phyloP scores from a whole-genome alignment of 2,113 vertebrate genomes.

The Semnornis frantzii region DNA sequence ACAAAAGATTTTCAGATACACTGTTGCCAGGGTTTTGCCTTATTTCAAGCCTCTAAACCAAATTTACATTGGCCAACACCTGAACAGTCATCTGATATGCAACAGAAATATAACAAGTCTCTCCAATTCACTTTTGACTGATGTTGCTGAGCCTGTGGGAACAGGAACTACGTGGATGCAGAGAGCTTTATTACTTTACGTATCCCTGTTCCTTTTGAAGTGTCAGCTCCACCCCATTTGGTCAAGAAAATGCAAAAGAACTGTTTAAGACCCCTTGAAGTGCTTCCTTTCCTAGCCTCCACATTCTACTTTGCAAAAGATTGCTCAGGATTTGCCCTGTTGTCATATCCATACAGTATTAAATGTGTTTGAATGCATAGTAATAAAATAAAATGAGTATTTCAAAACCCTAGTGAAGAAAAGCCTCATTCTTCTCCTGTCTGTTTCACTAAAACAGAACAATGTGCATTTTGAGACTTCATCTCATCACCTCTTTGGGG shows the following conservation, averaged over 20 bases:
- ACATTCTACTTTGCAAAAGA: background rate
- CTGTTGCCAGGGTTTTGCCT: background rate
- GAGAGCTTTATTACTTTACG: background rate
- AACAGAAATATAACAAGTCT: background rate
- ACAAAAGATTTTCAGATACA: background rate
- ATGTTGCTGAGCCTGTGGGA: background rate
- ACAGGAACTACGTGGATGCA: background rate
- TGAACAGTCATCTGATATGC: background rate
- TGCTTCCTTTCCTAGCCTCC: background rate
- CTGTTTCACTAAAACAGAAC: background rate
- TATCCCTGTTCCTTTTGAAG: background rate
- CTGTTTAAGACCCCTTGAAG: background rate
- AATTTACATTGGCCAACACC: background rate
- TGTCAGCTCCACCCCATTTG: background rate
- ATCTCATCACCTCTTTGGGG: background rate
- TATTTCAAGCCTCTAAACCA: background rate
- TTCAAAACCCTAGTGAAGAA: background rate
- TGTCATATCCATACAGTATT: background rate
- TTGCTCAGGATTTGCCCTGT: background rate
- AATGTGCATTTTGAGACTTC: background rate
- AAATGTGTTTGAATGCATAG: background rate
- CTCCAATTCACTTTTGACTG: background rate
- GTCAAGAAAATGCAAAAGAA: background rate
- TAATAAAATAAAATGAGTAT: background rate
- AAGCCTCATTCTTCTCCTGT: background rate